A percentile compares a stretch with the other conserved stretches of the same genome.
Evolutionary conservation across 2,888 invertebrate genomes (phyloP).

Genomic region (Drosophila cognata): DNA sequence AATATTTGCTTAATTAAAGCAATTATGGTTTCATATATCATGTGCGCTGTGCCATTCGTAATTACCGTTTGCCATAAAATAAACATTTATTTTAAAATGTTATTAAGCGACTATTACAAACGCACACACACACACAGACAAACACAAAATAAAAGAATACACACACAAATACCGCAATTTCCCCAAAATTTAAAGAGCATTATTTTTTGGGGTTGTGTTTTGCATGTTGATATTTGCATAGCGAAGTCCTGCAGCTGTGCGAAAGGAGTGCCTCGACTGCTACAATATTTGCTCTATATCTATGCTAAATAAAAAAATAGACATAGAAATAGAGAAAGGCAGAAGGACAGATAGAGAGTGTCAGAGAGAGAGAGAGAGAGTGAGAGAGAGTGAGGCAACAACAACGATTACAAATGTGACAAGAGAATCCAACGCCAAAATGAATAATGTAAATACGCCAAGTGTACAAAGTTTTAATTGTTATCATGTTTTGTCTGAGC

Average conservation of each 20-base stretch:
- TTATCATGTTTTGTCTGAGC: slow-evolving; percentile 78
- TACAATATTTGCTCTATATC: slow-evolving; percentile 17
- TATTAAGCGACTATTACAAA: slow-evolving; percentile 62
- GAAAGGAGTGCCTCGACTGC: slow-evolving; percentile 6
- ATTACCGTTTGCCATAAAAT: slow-evolving; percentile 77
- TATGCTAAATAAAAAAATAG: slow-evolving; percentile 10
- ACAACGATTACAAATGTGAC: slow-evolving; percentile 69
- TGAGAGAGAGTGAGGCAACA: slow-evolving; percentile 14
- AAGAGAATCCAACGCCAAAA: slow-evolving; percentile 76
- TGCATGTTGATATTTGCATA: slow-evolving; percentile 50
- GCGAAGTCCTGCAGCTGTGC: slow-evolving; percentile 7
- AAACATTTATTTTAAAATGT: slow-evolving; percentile 77
- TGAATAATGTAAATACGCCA: slow-evolving; percentile 81
- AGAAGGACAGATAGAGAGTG: slow-evolving; percentile 1
- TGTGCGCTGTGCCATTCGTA: slow-evolving; percentile 55
- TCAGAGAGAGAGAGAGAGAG: neutral
- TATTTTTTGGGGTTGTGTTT: slow-evolving; percentile 21
- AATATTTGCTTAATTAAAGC: slow-evolving; percentile 81
- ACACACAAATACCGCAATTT: neutral
- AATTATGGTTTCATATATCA: slow-evolving; percentile 80
- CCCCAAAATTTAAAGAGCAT: slow-evolving; percentile 19
- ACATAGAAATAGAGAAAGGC: neutral
- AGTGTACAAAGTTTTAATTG: slow-evolving; percentile 80
- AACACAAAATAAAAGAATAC: too few species aligned
- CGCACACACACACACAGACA: neutral